A percentile compares a stretch with the other conserved stretches of the same genome.
Conservation (phyloP, 2,888 invertebrate species). For the Willowsia nigromaculata region DNA sequence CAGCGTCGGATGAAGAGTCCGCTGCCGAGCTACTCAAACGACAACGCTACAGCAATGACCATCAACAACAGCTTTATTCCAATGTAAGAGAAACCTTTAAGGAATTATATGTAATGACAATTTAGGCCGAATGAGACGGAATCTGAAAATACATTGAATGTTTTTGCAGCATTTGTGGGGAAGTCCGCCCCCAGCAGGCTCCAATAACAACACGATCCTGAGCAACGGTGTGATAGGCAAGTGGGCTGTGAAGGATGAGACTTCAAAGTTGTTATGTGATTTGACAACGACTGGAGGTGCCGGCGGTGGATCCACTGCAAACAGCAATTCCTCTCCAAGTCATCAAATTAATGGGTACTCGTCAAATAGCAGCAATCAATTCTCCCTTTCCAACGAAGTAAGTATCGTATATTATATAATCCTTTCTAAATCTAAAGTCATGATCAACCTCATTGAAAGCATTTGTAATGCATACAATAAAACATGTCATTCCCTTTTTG, state of each 20-base stretch:
- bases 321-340: slow-evolving; percentile 80
- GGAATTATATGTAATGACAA: too few species aligned
- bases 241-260: slow-evolving; percentile 92
- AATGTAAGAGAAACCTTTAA: slow-evolving; percentile 75
- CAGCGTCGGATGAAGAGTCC: slow-evolving; percentile 67
- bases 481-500: slow-evolving; percentile 10
- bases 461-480: too few species aligned
- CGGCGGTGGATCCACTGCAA: slow-evolving; percentile 37
- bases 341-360: slow-evolving; percentile 79
- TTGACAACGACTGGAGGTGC: slow-evolving; percentile 82
- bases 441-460: too few species aligned
- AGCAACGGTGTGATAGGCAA: slow-evolving; percentile 82
- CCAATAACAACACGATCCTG: slow-evolving; percentile 65
- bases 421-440: background rate
- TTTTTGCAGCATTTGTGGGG: slow-evolving; percentile 69
- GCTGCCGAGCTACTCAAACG: slow-evolving; percentile 91
- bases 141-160: background rate
- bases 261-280: slow-evolving; percentile 92
- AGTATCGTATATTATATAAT: background rate
- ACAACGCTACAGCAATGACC: slow-evolving; percentile 92
- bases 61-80: slow-evolving; percentile 87
- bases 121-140: background rate
- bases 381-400: slow-evolving; percentile 69
- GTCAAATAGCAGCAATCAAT: slow-evolving; percentile 66
- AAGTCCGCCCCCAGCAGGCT: slow-evolving; percentile 80